Evolutionary conservation across 2,113 vertebrate species (phyloP), one percentile per base, ranked within the genome.

Genomic region (Panthera leo): DNA sequence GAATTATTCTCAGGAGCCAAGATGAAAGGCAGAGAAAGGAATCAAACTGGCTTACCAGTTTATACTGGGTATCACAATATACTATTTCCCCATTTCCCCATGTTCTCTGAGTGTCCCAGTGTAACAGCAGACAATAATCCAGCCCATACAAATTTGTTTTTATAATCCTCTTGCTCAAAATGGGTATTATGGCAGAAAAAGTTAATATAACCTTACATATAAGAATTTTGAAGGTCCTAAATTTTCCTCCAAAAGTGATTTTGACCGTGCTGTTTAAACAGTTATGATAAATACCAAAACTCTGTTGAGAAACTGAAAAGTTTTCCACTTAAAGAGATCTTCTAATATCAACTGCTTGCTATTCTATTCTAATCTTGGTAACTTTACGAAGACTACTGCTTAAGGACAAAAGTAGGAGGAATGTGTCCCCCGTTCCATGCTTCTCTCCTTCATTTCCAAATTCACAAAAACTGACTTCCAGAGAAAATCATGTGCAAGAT

Each of bases 321-420:
- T 83, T 71, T 78, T 61, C 61, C 4, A 65, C 34, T 78, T 71
- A n/a, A 70, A 85, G n/a, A 83, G 39, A n/a, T 75, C 65, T 89
- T 93, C 34, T 68, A 87, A 12, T 73, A 84, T 86, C 58, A 92
- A 83, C 23, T 51, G 42, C 27, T 18, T 71, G 53, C 70, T 67
- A 5, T 85, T 85, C 70, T 67, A 5, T 85, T 85, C 45, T 80
- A 65, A 97, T 86, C 71, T 84, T 78, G n/a, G 19, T 85, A 58
- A 31, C 91, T 97, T 95, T 91, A 51, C 25, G 80, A 83, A 95
- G n/a, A 21, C 12, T 53, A 58, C 11, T 95, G 34, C 55, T 89
- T 85, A 48, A 95, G 45, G 78, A 82, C 7, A 92, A 68, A 85
- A 70, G 70, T 5, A 89, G 51, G 31, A 89, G 48, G 31, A 80